These are phyloP conservation scores for Calephelis perditalis DNA, from an alignment of 2,888 invertebrate genomes.

Conservation along the genomic window DNA sequence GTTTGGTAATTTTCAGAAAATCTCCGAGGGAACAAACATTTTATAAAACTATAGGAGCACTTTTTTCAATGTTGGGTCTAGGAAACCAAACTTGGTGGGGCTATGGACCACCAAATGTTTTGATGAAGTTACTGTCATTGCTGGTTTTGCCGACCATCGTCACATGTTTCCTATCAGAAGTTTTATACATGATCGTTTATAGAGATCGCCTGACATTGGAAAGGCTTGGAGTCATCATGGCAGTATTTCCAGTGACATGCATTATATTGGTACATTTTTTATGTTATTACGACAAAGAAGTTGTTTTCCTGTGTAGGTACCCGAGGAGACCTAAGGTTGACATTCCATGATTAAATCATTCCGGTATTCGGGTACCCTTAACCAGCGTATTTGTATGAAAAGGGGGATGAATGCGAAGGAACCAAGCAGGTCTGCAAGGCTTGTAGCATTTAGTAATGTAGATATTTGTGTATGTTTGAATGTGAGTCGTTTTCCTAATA, in stretches of 20 bases:
- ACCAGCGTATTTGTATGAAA: no score
- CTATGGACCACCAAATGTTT: constrained; percentile 20
- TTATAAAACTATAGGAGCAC: not conserved
- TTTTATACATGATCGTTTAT: constrained; percentile 21
- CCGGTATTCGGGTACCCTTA: no score
- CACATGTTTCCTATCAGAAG: constrained; percentile 17
- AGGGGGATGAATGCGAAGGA: no score
- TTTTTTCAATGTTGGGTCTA: not conserved
- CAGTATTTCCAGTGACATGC: constrained; percentile 22
- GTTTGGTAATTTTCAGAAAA: constrained; percentile 2
- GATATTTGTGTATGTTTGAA: no score
- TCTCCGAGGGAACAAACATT: constrained; percentile 9
- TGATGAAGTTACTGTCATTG: constrained; percentile 11
- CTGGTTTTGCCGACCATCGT: constrained; percentile 5
- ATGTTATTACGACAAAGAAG: no score
- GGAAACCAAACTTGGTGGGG: constrained; percentile 24
- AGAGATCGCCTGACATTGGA: constrained; percentile 22
- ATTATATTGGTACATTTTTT: constrained; percentile 7
- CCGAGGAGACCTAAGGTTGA: no score
- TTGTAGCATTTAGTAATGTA: no score
- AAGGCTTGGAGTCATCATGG: constrained; percentile 20
- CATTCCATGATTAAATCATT: no score
- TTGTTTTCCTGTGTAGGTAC: no score
- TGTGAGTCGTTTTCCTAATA: no score
- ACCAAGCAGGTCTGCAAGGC: no score